Conservation (phyloP, 2,888 invertebrate genomes). For the Morpho achilles region DNA sequence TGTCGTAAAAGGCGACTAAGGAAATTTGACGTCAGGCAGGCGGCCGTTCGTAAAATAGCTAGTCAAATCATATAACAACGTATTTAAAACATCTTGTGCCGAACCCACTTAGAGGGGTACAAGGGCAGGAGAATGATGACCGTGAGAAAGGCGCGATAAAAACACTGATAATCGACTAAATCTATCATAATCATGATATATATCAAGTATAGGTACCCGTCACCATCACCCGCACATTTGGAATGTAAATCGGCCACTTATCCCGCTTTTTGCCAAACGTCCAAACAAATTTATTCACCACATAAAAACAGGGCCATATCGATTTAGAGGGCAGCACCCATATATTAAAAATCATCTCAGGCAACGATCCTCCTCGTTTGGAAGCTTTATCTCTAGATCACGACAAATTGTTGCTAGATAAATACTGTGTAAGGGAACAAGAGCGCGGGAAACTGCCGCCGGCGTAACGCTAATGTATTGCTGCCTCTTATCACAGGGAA, state of each 20-base stretch:
- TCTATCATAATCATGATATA: slow-evolving; percentile 39
- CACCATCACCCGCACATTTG: slow-evolving; percentile 45
- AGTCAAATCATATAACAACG: no score
- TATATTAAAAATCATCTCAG: slow-evolving; percentile 37
- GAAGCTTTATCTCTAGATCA: slow-evolving; percentile 34
- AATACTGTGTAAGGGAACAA: slow-evolving; percentile 37
- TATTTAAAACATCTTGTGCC: no score
- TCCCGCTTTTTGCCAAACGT: slow-evolving; percentile 63
- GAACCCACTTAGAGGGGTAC: no score
- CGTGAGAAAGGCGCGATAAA: neutral
- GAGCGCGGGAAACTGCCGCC: slow-evolving; percentile 1
- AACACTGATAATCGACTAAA: slow-evolving; percentile 5
- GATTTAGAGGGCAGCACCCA: slow-evolving; percentile 31
- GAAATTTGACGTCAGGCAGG: no score
- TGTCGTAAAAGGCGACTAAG: no score
- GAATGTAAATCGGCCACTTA: slow-evolving; percentile 66
- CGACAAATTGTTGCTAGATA: slow-evolving; percentile 39
- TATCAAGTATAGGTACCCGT: slow-evolving; percentile 40
- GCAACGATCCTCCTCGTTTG: slow-evolving; percentile 21
- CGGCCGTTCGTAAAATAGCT: no score
- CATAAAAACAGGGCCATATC: slow-evolving; percentile 42
- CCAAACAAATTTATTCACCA: slow-evolving; percentile 67
- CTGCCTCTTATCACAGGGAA: neutral
- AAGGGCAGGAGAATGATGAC: neutral
- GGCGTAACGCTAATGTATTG: neutral